Evolutionary conservation across 2,113 vertebrate genomes (phyloP), one percentile per base, ranked within the genome.

Genomic region (Zosterops lateralis): DNA sequence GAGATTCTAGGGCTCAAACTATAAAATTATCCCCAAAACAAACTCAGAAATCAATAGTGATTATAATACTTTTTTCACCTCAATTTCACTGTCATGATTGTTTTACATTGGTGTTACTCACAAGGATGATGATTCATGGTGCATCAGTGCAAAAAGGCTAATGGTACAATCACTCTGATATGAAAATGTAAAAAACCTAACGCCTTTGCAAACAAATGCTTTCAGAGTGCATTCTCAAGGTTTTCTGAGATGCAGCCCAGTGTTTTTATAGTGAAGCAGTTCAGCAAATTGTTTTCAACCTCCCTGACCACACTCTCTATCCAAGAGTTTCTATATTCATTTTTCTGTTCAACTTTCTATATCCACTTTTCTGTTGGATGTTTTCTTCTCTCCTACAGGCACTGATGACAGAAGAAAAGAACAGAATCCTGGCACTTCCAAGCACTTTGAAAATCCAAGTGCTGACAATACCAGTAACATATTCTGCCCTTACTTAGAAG

Each of bases 401-500:
- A 93, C 54, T 26, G 65, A 97, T 89, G 94, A 97, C 54, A 91
- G 74, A 92, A 93, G 80, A 89, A 95, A 97, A 95, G 84, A 96
- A 90, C 26, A 44, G 71, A 89, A 54, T 57, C 62, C 73, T 94
- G 94, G 91, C n/a, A 29, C 68, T 93, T 73, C 5, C 44, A 95
- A 85, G 51, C 24, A 20, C 68, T 93, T 38, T 90, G 86, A 91
- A 89, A 89, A 95, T 75, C 26, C 92, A 90, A 84, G 74, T 40
- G 51, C 24, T 97, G 96, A 93, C 66, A 72, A 67, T 85, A 97
- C 36, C 66, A 53, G 38, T 36, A 38, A 36, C 65, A 72, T 60
- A 32, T 31, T 53, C 53, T 48, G 84, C 40, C 14, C 5, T 90
- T 74, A 87, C 81, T 93, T 84, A 73, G 64, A 64, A 91, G 87